Conservation (phyloP, 2,113 vertebrate species). For the Ifrita kowaldi region DNA sequence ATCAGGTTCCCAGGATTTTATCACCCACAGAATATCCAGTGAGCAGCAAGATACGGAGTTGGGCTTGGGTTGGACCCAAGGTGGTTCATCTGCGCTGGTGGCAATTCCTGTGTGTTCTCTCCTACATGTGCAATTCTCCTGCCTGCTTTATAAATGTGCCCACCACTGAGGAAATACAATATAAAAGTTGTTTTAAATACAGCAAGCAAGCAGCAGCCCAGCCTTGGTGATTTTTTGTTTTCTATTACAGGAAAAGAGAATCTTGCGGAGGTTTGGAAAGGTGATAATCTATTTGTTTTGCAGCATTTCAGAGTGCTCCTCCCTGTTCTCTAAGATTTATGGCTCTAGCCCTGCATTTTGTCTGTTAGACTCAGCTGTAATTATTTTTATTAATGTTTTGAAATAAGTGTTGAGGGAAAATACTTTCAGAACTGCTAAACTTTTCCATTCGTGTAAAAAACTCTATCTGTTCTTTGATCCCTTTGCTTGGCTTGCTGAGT, state of each 20-base stretch:
- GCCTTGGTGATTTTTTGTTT: not conserved
- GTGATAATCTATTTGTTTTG: not conserved
- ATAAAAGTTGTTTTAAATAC: not conserved
- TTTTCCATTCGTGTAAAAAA: constrained; percentile 7
- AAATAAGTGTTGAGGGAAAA: constrained; percentile 17
- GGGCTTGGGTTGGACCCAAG: not conserved
- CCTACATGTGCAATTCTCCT: rapidly evolving
- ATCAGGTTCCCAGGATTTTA: not conserved
- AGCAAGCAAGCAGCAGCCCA: not conserved
- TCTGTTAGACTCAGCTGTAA: not conserved
- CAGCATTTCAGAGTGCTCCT: not conserved
- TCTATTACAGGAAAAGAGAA: not conserved
- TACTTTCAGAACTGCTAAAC: not conserved
- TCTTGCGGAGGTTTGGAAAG: not conserved
- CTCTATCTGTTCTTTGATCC: constrained; percentile 16
- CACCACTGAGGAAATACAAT: not conserved
- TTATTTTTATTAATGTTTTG: constrained; percentile 32
- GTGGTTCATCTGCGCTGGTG: not conserved
- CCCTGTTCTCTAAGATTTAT: not conserved
- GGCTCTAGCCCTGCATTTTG: not conserved
- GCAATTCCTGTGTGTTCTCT: not conserved
- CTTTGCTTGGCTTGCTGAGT: constrained; percentile 31
- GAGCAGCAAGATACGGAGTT: not conserved
- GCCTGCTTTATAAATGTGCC: not conserved
- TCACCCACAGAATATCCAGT: not conserved